Conservation (phyloP, 2,113 vertebrate species). For the Neopipo cinnamomea region DNA sequence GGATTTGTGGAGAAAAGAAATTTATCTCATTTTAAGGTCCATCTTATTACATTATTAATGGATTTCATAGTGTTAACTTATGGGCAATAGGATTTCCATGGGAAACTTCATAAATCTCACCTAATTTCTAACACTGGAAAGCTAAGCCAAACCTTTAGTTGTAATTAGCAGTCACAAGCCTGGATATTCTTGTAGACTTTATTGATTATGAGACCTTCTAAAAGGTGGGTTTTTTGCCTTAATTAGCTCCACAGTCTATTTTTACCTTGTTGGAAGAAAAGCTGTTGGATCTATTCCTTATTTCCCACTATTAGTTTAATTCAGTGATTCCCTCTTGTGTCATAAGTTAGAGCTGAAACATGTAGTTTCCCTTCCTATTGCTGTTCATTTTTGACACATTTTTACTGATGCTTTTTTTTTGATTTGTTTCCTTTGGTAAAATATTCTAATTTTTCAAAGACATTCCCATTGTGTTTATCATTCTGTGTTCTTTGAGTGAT, state of each 20-base stretch:
- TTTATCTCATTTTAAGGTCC: not conserved
- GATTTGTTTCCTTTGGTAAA: not conserved
- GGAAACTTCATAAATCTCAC: not conserved
- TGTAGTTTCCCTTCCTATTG: not conserved
- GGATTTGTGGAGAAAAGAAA: not conserved
- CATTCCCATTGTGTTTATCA: not conserved
- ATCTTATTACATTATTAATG: not conserved
- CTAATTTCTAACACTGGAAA: not conserved
- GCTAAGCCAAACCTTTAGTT: not conserved
- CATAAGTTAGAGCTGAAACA: not conserved
- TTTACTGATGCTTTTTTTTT: not conserved
- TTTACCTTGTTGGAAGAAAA: not conserved
- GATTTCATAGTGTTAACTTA: not conserved
- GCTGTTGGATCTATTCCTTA: not conserved
- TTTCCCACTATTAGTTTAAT: not conserved
- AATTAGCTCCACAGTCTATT: not conserved
- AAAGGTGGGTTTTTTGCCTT: not conserved
- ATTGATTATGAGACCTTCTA: not conserved
- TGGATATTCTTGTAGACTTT: not conserved
- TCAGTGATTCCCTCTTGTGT: not conserved
- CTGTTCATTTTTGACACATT: not conserved
- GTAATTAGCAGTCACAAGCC: not conserved
- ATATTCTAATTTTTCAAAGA: not conserved
- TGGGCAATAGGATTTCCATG: not conserved
- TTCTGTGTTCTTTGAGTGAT: not conserved